Conservation (phyloP, 1,140 invertebrate species). For the Drosophila setifemur region DNA sequence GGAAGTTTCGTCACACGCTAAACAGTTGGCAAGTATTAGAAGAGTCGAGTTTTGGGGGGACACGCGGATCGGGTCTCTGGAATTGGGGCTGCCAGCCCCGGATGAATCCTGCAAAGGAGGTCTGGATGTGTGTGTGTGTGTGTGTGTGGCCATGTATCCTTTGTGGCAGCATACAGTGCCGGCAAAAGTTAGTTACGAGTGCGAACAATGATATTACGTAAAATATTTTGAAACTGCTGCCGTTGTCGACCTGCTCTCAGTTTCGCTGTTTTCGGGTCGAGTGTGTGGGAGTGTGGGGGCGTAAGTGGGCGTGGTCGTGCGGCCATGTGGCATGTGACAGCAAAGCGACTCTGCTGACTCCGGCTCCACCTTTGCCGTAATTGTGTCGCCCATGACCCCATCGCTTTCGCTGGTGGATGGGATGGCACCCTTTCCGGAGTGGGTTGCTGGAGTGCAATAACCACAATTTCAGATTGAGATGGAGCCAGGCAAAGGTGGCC, state of each 20-base stretch:
- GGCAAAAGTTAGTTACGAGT: constrained; percentile 77
- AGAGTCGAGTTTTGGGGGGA: constrained; percentile 9
- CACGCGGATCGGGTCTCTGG: constrained; percentile 4
- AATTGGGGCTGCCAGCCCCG: neutral
- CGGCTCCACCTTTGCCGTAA: constrained; percentile 72
- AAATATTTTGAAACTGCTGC: constrained; percentile 78
- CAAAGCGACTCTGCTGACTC: constrained; percentile 64
- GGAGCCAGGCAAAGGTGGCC: constrained; percentile 57
- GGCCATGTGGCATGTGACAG: constrained; percentile 78
- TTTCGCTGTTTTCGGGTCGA: constrained; percentile 9
- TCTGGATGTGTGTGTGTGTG: no score
- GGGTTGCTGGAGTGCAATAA: constrained; percentile 61
- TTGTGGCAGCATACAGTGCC: constrained; percentile 45
- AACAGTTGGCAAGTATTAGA: constrained; percentile 72
- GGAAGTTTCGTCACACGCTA: constrained; percentile 58
- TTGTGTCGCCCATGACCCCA: constrained; percentile 75
- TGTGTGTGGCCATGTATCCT: constrained; percentile 23
- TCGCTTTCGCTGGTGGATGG: constrained; percentile 15
- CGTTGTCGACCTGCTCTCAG: constrained; percentile 18
- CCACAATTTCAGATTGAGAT: constrained; percentile 73
- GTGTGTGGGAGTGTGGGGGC: constrained; percentile 21
- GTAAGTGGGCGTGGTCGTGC: constrained; percentile 45
- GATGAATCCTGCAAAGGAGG: neutral
- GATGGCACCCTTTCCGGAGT: constrained; percentile 50
- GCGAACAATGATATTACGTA: constrained; percentile 81